phyloP scores from a whole-genome alignment of 2,797 vertebrate species.

The Lindbergichthys nudifrons region DNA sequence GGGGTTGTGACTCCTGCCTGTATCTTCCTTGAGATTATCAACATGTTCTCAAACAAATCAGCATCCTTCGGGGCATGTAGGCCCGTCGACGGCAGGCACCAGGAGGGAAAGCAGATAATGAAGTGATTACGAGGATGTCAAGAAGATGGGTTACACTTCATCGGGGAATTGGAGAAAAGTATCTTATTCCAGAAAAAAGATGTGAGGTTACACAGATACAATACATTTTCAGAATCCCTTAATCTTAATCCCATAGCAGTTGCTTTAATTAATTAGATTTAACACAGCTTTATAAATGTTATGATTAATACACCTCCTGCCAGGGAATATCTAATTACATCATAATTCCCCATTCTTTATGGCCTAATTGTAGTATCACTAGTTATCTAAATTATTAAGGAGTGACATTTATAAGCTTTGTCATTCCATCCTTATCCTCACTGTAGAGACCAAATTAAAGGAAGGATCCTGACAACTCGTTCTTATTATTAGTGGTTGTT shows the following conservation, averaged over 20 bases:
- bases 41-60: constrained; percentile 36
- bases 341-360: constrained; percentile 37
- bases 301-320: constrained; percentile 31
- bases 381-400: constrained; percentile 43
- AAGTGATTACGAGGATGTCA: constrained; percentile 36
- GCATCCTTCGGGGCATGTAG: constrained; percentile 1
- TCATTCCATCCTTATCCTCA: constrained; percentile 20
- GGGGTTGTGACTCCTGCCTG: constrained; percentile 6
- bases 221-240: background rate
- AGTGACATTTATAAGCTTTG: constrained; percentile 12
- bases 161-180: constrained; percentile 18
- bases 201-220: background rate
- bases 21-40: constrained; percentile 41
- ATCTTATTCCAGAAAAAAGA: constrained; percentile 7
- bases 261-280: constrained; percentile 30
- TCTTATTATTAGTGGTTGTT: constrained; percentile 31
- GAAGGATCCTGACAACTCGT: constrained; percentile 9
- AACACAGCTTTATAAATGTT: constrained; percentile 13
- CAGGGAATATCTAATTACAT: constrained; percentile 39
- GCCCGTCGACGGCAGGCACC: constrained; percentile 17
- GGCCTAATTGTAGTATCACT: constrained; percentile 32
- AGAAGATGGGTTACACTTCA: constrained; percentile 33
- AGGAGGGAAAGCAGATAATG: constrained; percentile 47
- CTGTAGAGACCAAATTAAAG: constrained; percentile 1
- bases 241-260: background rate